Evolutionary conservation across 2,113 vertebrate genomes (phyloP), one percentile per base, ranked within the genome.

Genomic region (Psilopogon haemacephalus): DNA sequence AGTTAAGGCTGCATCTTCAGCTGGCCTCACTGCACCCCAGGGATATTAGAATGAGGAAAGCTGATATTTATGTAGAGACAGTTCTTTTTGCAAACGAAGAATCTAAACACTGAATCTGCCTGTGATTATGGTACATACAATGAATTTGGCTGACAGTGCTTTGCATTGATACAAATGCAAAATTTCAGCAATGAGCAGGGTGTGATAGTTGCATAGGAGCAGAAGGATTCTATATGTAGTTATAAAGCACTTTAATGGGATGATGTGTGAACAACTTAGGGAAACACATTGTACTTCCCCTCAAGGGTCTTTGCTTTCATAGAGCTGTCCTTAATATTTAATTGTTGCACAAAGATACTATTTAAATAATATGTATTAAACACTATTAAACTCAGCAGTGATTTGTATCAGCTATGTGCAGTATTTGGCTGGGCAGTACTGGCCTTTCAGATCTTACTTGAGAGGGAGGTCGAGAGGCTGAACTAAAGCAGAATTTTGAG

Each of bases 221-320:
- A 83, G 84, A 72, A 73, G 38, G 82, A 72, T 92, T 90, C 79
- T 88, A 4, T 86, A 42, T 46, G 62, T 91, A 93, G 79, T 86
- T 90, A 81, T 23, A 72, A 95, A 93, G 52, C 94, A 95, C 80
- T 93, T 96, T 91, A 93, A 80, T 95, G 68, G 44, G 37, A 74
- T 87, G 38, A 80, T 95, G 26, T 80, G 59, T 72, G 23, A 83
- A 90, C 35, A 84, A 38, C 63, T 85, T 95, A 89, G 95, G 90
- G 90, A 95, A 95, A 77, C 83, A 30, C 42, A 33, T 83, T 95
- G 76, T 91, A 88, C 20, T 71, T 96, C 64, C 15, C 55, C n/a
- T 86, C 65, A 88, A 95, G 82, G 27, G 71, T 85, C 46, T 93
- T 40, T 35, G 55, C n/a, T 86, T 79, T 69, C 93, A 93, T 65